Percentiles rank a stretch among this genome's conserved stretches.
Evolutionary conservation across 2,888 invertebrate genomes (phyloP).

Genomic region (Epicampocera succincta): DNA sequence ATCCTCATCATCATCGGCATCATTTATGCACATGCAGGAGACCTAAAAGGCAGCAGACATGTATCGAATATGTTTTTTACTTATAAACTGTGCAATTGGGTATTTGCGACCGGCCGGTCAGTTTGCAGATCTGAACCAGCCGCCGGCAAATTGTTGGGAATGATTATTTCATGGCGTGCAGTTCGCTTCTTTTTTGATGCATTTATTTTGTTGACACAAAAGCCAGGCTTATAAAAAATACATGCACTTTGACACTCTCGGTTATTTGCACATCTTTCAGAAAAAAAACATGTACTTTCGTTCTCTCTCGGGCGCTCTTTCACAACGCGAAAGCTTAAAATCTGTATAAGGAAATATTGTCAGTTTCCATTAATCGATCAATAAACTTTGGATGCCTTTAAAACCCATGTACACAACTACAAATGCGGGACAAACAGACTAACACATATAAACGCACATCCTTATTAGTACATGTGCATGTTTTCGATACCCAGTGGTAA

Average conservation of each 20-base stretch:
- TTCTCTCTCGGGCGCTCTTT: neutral
- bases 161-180: slow-evolving; percentile 48
- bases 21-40: slow-evolving; percentile 18
- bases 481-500: too few relatives aligned
- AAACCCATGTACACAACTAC: neutral
- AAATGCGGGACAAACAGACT: neutral
- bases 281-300: slow-evolving; percentile 38
- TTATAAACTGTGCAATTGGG: neutral
- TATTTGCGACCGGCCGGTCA: slow-evolving; percentile 13
- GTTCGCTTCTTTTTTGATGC: neutral
- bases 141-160: slow-evolving; percentile 46
- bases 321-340: neutral
- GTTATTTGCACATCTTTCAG: slow-evolving; percentile 12
- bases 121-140: slow-evolving; percentile 46
- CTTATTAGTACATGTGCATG: too few relatives aligned
- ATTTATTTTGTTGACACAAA: neutral
- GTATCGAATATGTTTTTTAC: slow-evolving; percentile 1
- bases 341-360: slow-evolving; percentile 22
- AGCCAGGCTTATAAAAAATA: neutral
- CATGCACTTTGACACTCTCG: neutral
- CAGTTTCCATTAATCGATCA: slow-evolving; percentile 59
- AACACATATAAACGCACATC: too few relatives aligned
- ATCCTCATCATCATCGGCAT: slow-evolving; percentile 10
- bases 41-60: slow-evolving; percentile 1
- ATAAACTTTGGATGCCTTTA: slow-evolving; percentile 25